Evolutionary conservation across 2,888 invertebrate species (phyloP).

Genomic region (Ormyrus nitidulus): DNA sequence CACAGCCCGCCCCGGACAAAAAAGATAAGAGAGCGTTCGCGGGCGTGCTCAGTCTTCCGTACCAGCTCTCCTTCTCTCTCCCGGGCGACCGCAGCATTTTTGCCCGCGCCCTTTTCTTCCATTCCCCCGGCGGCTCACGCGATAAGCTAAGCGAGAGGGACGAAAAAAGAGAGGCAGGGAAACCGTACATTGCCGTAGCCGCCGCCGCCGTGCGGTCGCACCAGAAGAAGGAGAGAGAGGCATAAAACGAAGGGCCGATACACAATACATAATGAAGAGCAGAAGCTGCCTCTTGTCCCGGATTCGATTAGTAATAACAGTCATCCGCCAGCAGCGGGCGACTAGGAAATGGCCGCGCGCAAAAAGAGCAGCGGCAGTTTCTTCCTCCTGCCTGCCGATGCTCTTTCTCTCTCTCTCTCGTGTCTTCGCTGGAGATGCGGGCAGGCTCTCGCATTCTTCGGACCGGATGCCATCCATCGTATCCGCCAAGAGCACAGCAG

Average conservation of each 20-base stretch:
- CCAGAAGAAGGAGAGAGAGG: too few relatives aligned
- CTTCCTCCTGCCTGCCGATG: not conserved
- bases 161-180: not conserved
- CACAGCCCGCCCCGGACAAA: too few relatives aligned
- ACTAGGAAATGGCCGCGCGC: not conserved
- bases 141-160: not conserved
- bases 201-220: too few relatives aligned
- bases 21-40: not conserved
- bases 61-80: not conserved
- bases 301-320: conserved; percentile 67
- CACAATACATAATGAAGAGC: conserved; percentile 18
- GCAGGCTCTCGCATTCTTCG: conserved; percentile 56
- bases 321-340: conserved; percentile 58
- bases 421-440: not conserved
- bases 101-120: too few relatives aligned
- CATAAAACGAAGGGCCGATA: too few relatives aligned
- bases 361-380: conserved; percentile 11
- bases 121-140: too few relatives aligned
- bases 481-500: conserved; percentile 57
- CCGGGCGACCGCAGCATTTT: too few relatives aligned
- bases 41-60: not conserved
- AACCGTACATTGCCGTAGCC: too few relatives aligned
- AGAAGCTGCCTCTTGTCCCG: conserved; percentile 60
- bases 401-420: not conserved
- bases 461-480: conserved; percentile 74